phyloP scores from a whole-genome alignment of 2,888 invertebrate species.

The Athalia cordata region DNA sequence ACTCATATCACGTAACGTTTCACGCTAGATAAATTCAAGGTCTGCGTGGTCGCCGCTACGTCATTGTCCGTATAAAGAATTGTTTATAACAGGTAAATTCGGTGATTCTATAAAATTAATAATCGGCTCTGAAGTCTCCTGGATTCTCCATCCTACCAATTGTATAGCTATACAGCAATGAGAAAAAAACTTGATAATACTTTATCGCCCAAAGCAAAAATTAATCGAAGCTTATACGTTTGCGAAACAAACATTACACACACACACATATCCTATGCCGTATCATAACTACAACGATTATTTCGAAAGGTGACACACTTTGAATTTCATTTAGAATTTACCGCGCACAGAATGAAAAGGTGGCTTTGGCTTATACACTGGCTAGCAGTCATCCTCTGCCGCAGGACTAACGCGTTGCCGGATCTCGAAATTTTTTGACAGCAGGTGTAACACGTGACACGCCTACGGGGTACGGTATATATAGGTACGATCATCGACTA shows the following conservation, averaged over 20 bases:
- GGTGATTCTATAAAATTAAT: neutral
- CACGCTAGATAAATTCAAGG: slow-evolving; percentile 2
- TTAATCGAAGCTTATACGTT: neutral
- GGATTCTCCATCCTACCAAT: neutral
- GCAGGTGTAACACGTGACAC: slow-evolving; percentile 38
- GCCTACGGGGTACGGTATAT: slow-evolving; percentile 23
- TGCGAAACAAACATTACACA: neutral
- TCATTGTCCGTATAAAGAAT: neutral
- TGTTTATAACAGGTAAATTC: neutral
- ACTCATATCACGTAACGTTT: slow-evolving; percentile 7
- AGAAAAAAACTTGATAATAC: neutral
- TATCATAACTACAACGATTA: neutral
- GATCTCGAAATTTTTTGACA: slow-evolving; percentile 20
- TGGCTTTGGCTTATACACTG: neutral
- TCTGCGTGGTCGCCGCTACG: neutral
- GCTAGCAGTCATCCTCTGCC: slow-evolving; percentile 6
- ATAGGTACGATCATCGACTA: neutral
- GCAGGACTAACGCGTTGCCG: slow-evolving; percentile 13
- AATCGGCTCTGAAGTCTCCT: neutral
- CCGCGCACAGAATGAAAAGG: neutral
- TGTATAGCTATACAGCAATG: too few relatives aligned
- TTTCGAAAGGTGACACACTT: slow-evolving; percentile 39
- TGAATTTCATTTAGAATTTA: slow-evolving; percentile 9
- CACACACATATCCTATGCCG: neutral
- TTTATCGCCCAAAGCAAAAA: neutral